Base-by-base conservation (phyloP, 92 coral and sea anemone species). In the Paramuricea clavata region DNA sequence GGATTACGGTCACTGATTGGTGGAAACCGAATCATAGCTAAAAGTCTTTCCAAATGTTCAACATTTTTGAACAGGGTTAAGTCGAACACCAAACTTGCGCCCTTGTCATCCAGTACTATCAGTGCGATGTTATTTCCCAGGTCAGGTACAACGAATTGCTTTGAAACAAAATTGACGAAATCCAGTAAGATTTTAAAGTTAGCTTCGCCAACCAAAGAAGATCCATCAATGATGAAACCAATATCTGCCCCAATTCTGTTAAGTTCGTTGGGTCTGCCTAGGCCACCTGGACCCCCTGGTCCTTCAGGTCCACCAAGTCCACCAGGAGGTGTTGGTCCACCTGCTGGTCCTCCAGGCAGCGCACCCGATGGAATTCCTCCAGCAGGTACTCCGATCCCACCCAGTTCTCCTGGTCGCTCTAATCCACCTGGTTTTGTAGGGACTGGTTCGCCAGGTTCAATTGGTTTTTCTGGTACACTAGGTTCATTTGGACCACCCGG, bases 331-430 rank as follows among this genome's bases (percentile, higher is more conserved):
- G 57, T 56, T 17, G 92, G 92, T 6, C 85, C 94, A 4, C 28
- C 17, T n/a, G n/a, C n/a, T 2, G 79, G 79, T 0, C 79, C 79
- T n/a, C 91, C 89, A 35, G 94, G 94, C n/a, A n/a, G n/a, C n/a
- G n/a, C n/a, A 0, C 91, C 89, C 21, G 83, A 57, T 5, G 79
- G 76, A 17, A 49, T 69, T 27, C 88, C 81, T 49, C 93, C 93
- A 13, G 92, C 93, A 2, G 98, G 98, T 6, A 93, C 95, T 2
- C 95, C 94, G 12, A 95, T 94, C 5, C 62, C 62, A 6, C 62
- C 62, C 11, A 23, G 62, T 54, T 23, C 6, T 10, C 6, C 4
- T 2, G 62, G 62, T 1, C 82, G 68, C 0, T 59, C 82, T 39
- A 89, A 89, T 26, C 93, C 79, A 19, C 79, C 79, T 26, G 68